Conservation (phyloP, 2,113 vertebrate species). For the Chunga burmeisteri region DNA sequence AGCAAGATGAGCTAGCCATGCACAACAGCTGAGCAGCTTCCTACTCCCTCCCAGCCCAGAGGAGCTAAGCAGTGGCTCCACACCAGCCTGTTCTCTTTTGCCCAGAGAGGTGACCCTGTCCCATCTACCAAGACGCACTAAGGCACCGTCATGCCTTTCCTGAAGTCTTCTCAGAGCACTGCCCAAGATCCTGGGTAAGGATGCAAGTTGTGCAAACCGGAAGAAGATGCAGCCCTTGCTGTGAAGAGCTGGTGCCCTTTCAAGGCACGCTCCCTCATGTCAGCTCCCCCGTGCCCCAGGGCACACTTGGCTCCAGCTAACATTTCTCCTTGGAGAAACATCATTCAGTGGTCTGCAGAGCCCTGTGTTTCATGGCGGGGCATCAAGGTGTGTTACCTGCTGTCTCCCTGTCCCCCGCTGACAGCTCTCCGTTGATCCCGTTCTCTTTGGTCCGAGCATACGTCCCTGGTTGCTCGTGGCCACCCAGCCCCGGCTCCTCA, state of each 20-base stretch:
- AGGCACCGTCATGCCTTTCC: neutral
- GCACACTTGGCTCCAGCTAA: neutral
- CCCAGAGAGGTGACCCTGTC: neutral
- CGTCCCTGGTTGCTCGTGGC: slow-evolving; percentile 69
- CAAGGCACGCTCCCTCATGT: neutral
- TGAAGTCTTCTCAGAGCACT: neutral
- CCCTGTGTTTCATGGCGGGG: neutral
- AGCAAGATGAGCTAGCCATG: neutral
- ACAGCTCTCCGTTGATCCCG: slow-evolving; percentile 92
- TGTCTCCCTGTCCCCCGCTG: slow-evolving; percentile 84
- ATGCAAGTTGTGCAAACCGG: neutral
- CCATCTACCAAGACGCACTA: neutral
- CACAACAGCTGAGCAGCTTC: neutral
- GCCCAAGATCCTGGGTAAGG: neutral
- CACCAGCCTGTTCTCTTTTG: neutral
- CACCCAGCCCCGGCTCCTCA: slow-evolving; percentile 80
- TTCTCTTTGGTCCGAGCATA: slow-evolving; percentile 88
- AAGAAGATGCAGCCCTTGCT: neutral
- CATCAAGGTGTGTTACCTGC: slow-evolving; percentile 81
- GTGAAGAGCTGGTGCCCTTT: neutral
- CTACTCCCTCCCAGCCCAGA: neutral
- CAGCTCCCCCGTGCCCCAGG: neutral
- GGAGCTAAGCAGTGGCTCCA: neutral
- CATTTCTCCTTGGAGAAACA: neutral
- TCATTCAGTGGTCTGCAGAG: neutral